Base-by-base conservation (phyloP, 64 coral and sea anemone genomes). In the Cladopsammia gracilis region DNA sequence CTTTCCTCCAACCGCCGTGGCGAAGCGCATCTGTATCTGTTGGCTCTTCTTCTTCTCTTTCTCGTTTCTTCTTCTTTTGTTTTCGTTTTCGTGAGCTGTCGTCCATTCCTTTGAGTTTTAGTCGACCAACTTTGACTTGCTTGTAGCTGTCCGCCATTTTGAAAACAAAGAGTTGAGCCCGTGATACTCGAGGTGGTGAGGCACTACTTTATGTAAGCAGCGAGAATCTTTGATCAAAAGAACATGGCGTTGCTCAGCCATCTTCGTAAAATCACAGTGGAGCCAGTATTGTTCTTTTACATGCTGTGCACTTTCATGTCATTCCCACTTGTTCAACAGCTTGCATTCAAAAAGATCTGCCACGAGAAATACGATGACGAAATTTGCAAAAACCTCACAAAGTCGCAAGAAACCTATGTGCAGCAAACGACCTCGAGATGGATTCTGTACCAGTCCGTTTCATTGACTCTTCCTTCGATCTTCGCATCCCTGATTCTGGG, bases 1-100 rank as follows among this genome's bases (percentile, higher is more conserved):
- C 56, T 76, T 94, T 99, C 87, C 98, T 92, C 98, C 98, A 99
- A 11, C 98, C 98, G 5, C 98, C 98, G 66, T 99, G 98, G n/a
- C 88, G 87, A 48, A 96, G 60, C 13, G 62, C 86, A 70, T 99
- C 98, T 7, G 76, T 45, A 87, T 99, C 98, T 20, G 77, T 71
- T 13, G 91, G 75, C 34, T 61, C 86, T 6, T 95, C 93, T 20
- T 91, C 88, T 85, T 99, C 94, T 73, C 66, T 93, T 45, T 96
- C 93, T 52, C 98, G 76, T 72, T 99, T 99, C 43, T 77, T 95
- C 64, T 96, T 99, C 47, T 96, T 93, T 3, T 90, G 83, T 71
- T 99, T 99, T 76, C 88, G 90, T 90, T 99, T 96, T 69, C 93
- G 87, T 9, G 75, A 91, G 58, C 83, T 67, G 5, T 89, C 92